These are phyloP conservation scores for Sepiola atlantica DNA, from an alignment of 2,888 invertebrate genomes.

Conservation along the genomic window DNA sequence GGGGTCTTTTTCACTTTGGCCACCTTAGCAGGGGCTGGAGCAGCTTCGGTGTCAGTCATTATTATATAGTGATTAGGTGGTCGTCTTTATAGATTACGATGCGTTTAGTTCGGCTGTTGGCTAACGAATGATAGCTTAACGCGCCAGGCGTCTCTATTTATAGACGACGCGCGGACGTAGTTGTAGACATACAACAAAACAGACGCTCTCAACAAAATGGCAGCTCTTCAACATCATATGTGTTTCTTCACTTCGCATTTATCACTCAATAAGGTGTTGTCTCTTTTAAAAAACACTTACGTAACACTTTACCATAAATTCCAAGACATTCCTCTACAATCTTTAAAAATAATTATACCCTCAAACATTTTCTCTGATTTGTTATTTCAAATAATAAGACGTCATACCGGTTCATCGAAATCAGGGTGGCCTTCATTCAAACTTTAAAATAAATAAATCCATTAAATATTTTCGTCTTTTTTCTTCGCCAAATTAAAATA, in stretches of 20 bases:
- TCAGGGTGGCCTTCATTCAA: background rate
- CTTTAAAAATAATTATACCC: background rate
- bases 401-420: background rate
- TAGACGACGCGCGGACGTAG: too few species aligned
- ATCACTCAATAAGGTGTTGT: too few species aligned
- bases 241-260: background rate
- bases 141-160: constrained; percentile 50
- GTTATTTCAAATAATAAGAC: background rate
- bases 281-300: background rate
- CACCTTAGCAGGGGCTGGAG: background rate
- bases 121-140: constrained; percentile 32
- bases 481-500: background rate
- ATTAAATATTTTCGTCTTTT: background rate
- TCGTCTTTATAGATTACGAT: background rate
- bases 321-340: background rate
- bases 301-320: background rate
- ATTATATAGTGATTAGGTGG: too few species aligned
- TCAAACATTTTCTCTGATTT: background rate
- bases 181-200: too few species aligned
- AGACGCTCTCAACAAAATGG: constrained; percentile 35
- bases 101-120: constrained; percentile 32
- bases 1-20: constrained; percentile 47
- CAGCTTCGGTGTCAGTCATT: constrained; percentile 54
- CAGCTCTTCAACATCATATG: background rate
- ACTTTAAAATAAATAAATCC: background rate